phyloP scores from a whole-genome alignment of 2,888 invertebrate genomes.

The Cancer borealis region DNA sequence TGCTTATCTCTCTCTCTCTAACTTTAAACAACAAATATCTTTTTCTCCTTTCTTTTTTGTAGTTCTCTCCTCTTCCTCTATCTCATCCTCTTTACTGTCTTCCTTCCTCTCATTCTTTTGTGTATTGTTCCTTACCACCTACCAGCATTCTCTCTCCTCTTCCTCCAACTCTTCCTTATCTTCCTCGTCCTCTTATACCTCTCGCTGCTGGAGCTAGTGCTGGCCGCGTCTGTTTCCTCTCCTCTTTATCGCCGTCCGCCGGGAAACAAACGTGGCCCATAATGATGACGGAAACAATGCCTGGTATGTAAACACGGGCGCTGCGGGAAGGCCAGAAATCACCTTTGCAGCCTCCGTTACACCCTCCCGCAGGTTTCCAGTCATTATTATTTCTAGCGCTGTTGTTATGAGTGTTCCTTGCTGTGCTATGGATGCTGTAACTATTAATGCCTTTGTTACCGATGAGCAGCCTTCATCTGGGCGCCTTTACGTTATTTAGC shows the following conservation, averaged over 20 bases:
- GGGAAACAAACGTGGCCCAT: neutral
- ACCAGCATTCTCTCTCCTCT: neutral
- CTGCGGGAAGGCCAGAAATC: neutral
- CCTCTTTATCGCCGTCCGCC: slow-evolving; percentile 11
- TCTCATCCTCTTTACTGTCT: neutral
- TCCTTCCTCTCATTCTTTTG: too few relatives aligned
- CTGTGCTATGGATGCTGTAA: neutral
- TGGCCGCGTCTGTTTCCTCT: neutral
- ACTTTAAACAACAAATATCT: too few relatives aligned
- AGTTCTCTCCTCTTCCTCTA: neutral
- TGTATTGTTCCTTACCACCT: too few relatives aligned
- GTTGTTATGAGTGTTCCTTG: neutral
- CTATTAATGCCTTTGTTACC: slow-evolving; percentile 12
- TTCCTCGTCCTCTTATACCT: neutral
- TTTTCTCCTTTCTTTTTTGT: too few relatives aligned
- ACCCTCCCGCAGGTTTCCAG: neutral
- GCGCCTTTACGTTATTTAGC: neutral
- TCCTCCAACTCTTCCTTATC: neutral
- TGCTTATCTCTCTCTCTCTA: neutral
- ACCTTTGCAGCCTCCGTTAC: neutral
- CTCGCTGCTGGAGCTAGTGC: too few relatives aligned
- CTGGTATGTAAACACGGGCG: neutral
- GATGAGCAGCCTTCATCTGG: neutral
- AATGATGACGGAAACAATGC: neutral
- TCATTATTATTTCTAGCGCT: neutral